These are phyloP conservation scores for Orchestia grillus DNA, from an alignment of 1,140 invertebrate genomes.

Conservation along the genomic window DNA sequence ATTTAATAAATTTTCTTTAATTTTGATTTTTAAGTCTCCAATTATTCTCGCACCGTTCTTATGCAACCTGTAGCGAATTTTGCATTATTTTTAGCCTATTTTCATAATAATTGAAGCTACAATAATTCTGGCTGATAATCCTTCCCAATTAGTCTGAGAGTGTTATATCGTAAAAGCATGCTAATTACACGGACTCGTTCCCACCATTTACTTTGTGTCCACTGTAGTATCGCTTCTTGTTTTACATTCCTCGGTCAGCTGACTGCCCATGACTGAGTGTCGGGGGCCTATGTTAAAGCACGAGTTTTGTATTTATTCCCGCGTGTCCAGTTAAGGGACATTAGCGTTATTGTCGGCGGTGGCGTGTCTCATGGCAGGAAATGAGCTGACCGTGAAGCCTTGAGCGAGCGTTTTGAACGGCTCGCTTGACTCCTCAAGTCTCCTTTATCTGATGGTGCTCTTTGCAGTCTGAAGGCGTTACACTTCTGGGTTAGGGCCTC, in stretches of 20 bases:
- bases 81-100: background rate
- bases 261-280: background rate
- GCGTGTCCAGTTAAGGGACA: slow-evolving; percentile 20
- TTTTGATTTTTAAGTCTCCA: background rate
- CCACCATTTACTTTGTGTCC: background rate
- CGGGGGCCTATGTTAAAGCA: background rate
- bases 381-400: slow-evolving; percentile 42
- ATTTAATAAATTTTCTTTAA: background rate
- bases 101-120: background rate
- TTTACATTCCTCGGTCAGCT: background rate
- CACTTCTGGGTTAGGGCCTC: background rate
- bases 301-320: slow-evolving; percentile 4
- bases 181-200: background rate
- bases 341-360: slow-evolving; percentile 17
- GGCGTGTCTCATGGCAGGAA: slow-evolving; percentile 42
- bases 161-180: background rate
- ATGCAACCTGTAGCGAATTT: background rate
- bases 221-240: background rate
- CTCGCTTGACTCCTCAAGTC: background rate
- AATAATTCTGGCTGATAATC: background rate
- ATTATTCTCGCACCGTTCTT: background rate
- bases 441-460: background rate
- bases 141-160: background rate
- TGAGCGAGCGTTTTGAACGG: slow-evolving; percentile 24
- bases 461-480: slow-evolving; percentile 7